Evolutionary conservation across 1,140 invertebrate genomes (phyloP), one percentile per base, ranked within the genome.

Genomic region (Macrotrachela quadricornifera): DNA sequence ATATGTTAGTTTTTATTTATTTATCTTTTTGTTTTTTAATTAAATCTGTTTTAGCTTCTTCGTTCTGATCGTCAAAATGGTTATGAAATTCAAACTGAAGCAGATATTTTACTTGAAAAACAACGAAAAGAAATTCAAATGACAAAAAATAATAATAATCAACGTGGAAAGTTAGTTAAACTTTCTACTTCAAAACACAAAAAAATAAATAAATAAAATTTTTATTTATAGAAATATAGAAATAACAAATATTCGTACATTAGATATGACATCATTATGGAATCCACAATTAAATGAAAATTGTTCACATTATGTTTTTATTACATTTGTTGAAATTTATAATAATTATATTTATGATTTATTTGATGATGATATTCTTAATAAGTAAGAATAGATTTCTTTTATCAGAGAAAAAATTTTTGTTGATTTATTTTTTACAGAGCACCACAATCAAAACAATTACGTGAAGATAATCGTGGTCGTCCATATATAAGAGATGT

Each of bases 271-370:
- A 44, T 10, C 41, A 30, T 15, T 41, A 46, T 44, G 45, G 40
- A 43, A 41, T 42, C 30, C 15, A 21, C 9, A 42, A 46, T 50
- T 21, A 41, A 21, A 44, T 46, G 57, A 59, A 41, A 56, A 60
- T 16, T 54, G 57, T 46, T 59, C 50, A 13, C 72, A 65, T 50
- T 77, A 83, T 18, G 82, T 97, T 9, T 99, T 97, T 73, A 78
- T 97, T 6, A 88, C 85, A 6, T 96, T 91, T 64, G 78, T 92
- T 54, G 91, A 99, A 71, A 85, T 97, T 62, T 97, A 97, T 68
- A 97, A 99, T 64, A 95, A 97, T 62, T 82, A 78, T 66, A 83
- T 95, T 10, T 96, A 85, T 71, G 92, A 99, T 76, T 74, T 97
- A 16, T 71, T 97, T 6, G 78, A 80, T 54, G 87, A 95, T 62